These are phyloP conservation scores for Drosophila robusta DNA, from an alignment of 2,888 invertebrate species.

Conservation along the genomic window DNA sequence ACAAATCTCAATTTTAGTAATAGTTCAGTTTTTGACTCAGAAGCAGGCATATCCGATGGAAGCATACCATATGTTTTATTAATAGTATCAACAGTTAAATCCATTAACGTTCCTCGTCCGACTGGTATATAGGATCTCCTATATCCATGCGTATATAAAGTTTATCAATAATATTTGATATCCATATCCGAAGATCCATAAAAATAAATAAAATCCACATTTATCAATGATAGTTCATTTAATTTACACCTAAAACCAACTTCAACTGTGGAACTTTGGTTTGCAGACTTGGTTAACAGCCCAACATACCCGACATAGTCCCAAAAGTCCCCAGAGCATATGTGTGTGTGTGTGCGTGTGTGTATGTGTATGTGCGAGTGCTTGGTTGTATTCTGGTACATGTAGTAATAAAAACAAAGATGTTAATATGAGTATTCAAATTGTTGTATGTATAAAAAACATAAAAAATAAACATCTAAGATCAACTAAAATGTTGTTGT, in stretches of 20 bases:
- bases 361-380: conserved; percentile 6
- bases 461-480: conserved; percentile 17
- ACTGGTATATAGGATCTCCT: background rate
- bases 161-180: conserved; percentile 4
- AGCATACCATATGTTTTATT: background rate
- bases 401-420: conserved; percentile 11
- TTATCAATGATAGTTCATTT: background rate
- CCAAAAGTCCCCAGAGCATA: conserved; percentile 6
- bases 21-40: conserved; percentile 1
- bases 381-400: conserved; percentile 23
- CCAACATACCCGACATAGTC: background rate
- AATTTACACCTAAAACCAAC: background rate
- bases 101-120: background rate
- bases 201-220: background rate
- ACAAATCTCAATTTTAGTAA: background rate
- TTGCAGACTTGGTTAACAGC: conserved; percentile 22
- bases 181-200: background rate
- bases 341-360: conserved; percentile 4
- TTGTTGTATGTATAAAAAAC: conserved; percentile 38
- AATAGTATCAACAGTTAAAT: background rate
- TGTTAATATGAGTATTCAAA: conserved; percentile 46
- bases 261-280: background rate
- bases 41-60: conserved; percentile 7
- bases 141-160: background rate
- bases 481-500: conserved; percentile 53